A percentile compares a stretch with the other conserved stretches of the same genome.
These are phyloP conservation scores for Cremastinae sp. DNA, from an alignment of 2,888 invertebrate species.

Conservation along the genomic window DNA sequence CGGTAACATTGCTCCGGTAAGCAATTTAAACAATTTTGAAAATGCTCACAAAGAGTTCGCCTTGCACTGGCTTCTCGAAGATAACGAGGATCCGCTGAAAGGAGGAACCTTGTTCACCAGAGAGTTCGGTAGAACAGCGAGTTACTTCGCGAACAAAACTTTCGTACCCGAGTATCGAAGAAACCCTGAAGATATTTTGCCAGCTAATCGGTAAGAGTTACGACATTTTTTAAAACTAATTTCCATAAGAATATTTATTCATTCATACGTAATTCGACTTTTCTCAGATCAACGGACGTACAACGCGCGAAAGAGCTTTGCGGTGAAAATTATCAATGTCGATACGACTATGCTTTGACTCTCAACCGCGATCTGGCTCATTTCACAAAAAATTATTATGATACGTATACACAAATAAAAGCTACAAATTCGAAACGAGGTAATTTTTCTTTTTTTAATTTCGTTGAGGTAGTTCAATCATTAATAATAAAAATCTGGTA, in stretches of 20 bases:
- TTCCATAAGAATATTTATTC: not conserved
- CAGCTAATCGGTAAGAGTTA: conserved; percentile 84
- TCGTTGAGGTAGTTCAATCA: no score
- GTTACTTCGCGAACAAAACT: conserved; percentile 89
- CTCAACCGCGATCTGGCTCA: conserved; percentile 92
- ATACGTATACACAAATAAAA: conserved; percentile 82
- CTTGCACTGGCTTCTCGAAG: conserved; percentile 90
- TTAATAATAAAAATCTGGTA: no score
- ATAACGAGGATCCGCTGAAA: conserved; percentile 87
- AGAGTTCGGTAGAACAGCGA: conserved; percentile 90
- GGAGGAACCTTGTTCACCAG: conserved; percentile 90
- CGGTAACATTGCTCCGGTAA: conserved; percentile 82
- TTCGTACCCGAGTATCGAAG: conserved; percentile 89
- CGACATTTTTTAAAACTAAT: no score
- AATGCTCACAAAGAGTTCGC: conserved; percentile 90
- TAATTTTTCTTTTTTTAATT: conserved; percentile 66
- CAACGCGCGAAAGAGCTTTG: conserved; percentile 87
- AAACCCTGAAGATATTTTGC: conserved; percentile 87
- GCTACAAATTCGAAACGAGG: conserved; percentile 79
- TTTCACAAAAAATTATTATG: conserved; percentile 91
- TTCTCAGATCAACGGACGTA: conserved; percentile 83
- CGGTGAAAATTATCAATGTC: conserved; percentile 91
- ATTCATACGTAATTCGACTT: conserved; percentile 4
- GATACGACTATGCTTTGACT: conserved; percentile 93
- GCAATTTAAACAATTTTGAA: conserved; percentile 86